Base-by-base conservation (phyloP, 2,797 vertebrate species). In the Acanthurus tractus region DNA sequence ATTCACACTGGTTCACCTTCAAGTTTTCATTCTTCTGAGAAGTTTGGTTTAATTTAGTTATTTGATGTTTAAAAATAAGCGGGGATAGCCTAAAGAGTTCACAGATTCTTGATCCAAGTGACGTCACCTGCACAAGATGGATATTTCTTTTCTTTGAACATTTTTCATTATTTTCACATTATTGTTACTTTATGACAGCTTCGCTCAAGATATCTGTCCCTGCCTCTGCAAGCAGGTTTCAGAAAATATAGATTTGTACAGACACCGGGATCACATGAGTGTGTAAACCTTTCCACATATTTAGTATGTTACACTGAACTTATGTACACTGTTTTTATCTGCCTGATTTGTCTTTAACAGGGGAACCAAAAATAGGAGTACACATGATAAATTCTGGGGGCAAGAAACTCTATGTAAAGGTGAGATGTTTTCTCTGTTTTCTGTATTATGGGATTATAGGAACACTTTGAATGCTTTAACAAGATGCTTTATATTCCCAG, bases 381-480 rank as follows among this genome's bases (percentile, higher is more conserved):
- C 96, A 97, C 84, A 86, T 98, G 82, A 91, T 98, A 87, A 97
- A 99, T 94, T 98, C 97, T 67, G 98, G 98, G 91, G 93, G 82
- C 80, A 97, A 94, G 88, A 95, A 95, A 70, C 93, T 99, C 59
- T 96, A 95, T 78, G 93, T 99, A 83, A 97, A 98, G 97, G 98
- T 99, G 94, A 95, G 89, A 3, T 20, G 17, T n/a, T 54, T 42
- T 48, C 1, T 45, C 1, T 20, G 49, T 55, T 1, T 52, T 3
- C 23, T 72, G 9, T 36, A 12, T 77, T 34, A 15, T 18, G 2
- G 7, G 14, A 34, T n/a, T 70, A 4, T 7, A 38, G 0, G 9
- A 61, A n/a, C 48, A 29, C 45, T 56, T 57, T 78, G 40, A 12
- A 14, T 3, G 25, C 18, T 58, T 34, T 81, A 18, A 90, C 49